Evolutionary conservation across 2,888 invertebrate genomes (phyloP).

Genomic region (Nesidiocoris tenuis): DNA sequence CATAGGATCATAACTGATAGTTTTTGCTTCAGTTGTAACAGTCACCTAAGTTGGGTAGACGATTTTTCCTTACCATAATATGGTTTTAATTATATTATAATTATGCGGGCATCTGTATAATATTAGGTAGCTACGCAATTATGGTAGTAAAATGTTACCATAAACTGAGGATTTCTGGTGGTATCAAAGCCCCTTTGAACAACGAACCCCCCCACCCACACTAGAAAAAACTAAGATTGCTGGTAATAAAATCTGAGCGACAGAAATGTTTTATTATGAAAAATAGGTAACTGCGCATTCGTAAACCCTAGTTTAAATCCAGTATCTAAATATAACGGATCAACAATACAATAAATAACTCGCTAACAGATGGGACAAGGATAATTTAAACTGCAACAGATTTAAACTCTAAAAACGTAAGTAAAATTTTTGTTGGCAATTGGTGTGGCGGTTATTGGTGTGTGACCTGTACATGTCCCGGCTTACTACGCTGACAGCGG

Average conservation of each 20-base stretch:
- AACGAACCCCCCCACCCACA: no score
- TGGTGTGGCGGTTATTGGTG: neutral
- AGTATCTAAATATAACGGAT: neutral
- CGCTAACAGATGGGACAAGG: neutral
- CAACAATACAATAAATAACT: conserved; percentile 9
- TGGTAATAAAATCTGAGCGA: neutral
- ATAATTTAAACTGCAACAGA: neutral
- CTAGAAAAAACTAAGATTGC: no score
- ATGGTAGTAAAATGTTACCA: no score
- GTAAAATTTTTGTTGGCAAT: neutral
- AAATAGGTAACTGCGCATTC: conserved; percentile 27
- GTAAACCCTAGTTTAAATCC: conserved; percentile 13
- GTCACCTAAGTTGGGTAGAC: no score
- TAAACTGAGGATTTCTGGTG: no score
- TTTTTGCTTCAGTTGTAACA: no score
- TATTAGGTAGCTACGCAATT: no score
- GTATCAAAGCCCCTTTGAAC: no score
- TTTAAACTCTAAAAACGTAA: neutral
- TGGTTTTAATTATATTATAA: no score
- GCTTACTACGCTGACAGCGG: conserved; percentile 29
- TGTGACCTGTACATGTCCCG: conserved; percentile 3
- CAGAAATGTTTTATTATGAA: conserved; percentile 8
- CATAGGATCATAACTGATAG: no score
- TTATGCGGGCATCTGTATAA: no score
- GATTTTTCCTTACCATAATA: no score